These are phyloP conservation scores for Pammene aurita DNA, from an alignment of 2,888 invertebrate species.

Conservation along the genomic window DNA sequence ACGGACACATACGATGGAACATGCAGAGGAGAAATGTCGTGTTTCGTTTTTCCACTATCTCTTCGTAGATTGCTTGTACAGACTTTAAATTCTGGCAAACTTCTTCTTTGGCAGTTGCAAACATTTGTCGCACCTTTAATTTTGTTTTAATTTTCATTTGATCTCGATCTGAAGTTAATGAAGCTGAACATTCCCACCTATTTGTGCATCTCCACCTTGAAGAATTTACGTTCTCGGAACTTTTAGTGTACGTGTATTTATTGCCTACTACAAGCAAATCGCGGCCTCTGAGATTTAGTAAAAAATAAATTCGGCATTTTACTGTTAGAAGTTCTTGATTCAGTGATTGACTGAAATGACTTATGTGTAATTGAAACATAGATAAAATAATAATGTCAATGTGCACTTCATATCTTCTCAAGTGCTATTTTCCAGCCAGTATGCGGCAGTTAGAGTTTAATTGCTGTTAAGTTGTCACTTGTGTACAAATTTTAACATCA, in stretches of 20 bases:
- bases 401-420: too few species aligned
- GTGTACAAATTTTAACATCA: too few species aligned
- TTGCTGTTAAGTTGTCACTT: too few species aligned
- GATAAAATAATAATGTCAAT: too few species aligned
- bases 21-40: not conserved
- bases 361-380: too few species aligned
- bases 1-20: slow-evolving; percentile 5
- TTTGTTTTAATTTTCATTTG: slow-evolving; percentile 1
- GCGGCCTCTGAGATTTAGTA: not conserved
- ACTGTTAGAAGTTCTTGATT: too few species aligned
- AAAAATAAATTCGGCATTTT: not conserved
- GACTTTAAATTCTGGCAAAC: slow-evolving; percentile 11
- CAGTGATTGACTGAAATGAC: too few species aligned
- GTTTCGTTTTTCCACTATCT: slow-evolving; percentile 7
- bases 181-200: slow-evolving; percentile 4
- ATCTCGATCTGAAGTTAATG: slow-evolving; percentile 1
- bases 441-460: too few species aligned
- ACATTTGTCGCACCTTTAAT: slow-evolving; percentile 10
- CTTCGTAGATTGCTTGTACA: slow-evolving; percentile 6
- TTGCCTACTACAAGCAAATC: not conserved
- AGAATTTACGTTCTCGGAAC: slow-evolving; percentile 5
- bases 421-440: too few species aligned
- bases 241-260: slow-evolving; percentile 9
- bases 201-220: slow-evolving; percentile 13
- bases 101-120: slow-evolving; percentile 14